These are phyloP conservation scores for Stenoptilia bipunctidactyla DNA, from an alignment of 2,888 invertebrate species.

Conservation along the genomic window DNA sequence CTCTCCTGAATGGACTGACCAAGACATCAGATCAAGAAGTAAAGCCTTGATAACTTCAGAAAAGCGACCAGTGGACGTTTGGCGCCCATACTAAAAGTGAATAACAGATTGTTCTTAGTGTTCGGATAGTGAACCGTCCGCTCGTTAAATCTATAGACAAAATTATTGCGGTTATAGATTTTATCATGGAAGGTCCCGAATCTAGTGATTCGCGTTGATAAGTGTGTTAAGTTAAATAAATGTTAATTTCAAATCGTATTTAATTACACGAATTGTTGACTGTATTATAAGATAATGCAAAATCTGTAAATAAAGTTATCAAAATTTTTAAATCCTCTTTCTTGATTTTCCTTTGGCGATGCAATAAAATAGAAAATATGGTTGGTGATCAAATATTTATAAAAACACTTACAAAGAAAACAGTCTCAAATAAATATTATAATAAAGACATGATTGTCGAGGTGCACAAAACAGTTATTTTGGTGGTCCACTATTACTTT, in stretches of 20 bases:
- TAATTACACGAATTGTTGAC: constrained; percentile 53
- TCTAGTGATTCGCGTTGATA: constrained; percentile 48
- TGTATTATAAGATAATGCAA: constrained; percentile 69
- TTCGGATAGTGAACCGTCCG: constrained; percentile 40
- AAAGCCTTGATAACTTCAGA: constrained; percentile 54
- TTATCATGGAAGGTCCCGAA: not conserved
- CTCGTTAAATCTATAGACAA: not conserved
- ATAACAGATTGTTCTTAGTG: constrained; percentile 13
- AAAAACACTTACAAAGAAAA: too few species aligned
- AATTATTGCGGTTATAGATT: not conserved
- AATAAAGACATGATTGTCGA: too few species aligned
- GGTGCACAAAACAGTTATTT: too few species aligned
- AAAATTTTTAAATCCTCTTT: constrained; percentile 45
- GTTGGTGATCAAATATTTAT: too few species aligned
- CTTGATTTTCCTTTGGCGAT: too few species aligned
- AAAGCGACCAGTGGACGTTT: constrained; percentile 77
- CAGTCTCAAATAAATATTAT: too few species aligned
- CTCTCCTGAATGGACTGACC: constrained; percentile 64
- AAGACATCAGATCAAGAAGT: constrained; percentile 53
- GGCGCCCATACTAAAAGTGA: constrained; percentile 78
- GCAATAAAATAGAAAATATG: too few species aligned
- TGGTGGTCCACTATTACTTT: constrained; percentile 11
- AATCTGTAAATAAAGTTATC: constrained; percentile 68
- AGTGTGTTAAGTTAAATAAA: constrained; percentile 63
- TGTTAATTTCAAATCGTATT: constrained; percentile 61